Conservation (phyloP, 2,797 vertebrate genomes). For the Coregonus ussuriensis region DNA sequence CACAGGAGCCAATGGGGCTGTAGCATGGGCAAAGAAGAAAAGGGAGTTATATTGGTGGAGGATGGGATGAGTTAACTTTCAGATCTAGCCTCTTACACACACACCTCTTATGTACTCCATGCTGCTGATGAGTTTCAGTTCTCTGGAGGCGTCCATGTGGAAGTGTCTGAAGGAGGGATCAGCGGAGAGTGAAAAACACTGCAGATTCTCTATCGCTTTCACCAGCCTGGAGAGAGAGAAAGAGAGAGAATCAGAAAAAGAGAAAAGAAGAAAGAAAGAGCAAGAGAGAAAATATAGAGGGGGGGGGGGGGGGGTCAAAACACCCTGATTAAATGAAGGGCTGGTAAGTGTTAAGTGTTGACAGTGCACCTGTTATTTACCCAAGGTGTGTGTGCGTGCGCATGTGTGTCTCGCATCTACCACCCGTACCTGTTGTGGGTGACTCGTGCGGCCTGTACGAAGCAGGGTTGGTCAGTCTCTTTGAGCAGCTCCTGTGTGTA, state of each 20-base stretch:
- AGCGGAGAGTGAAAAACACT: slow-evolving; percentile 85
- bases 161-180: slow-evolving; percentile 89
- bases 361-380: not conserved
- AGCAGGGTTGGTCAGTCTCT: slow-evolving; percentile 91
- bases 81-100: not conserved
- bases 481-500: slow-evolving; percentile 95
- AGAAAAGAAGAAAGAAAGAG: not conserved
- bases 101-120: slow-evolving; percentile 88
- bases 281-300: too few species aligned
- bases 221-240: slow-evolving; percentile 74
- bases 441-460: slow-evolving; percentile 91
- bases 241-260: not conserved
- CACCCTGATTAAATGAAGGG: too few species aligned
- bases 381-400: not conserved
- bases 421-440: slow-evolving; percentile 62
- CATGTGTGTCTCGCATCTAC: not conserved
- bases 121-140: slow-evolving; percentile 84
- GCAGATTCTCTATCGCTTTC: slow-evolving; percentile 87
- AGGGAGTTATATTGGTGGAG: slow-evolving; percentile 47
- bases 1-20: slow-evolving; percentile 91
- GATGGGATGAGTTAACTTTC: not conserved
- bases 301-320: too few species aligned
- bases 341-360: too few species aligned
- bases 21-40: slow-evolving; percentile 78
- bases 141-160: slow-evolving; percentile 87